These are phyloP conservation scores for Amblyteles armatorius DNA, from an alignment of 2,888 invertebrate species.

Conservation along the genomic window DNA sequence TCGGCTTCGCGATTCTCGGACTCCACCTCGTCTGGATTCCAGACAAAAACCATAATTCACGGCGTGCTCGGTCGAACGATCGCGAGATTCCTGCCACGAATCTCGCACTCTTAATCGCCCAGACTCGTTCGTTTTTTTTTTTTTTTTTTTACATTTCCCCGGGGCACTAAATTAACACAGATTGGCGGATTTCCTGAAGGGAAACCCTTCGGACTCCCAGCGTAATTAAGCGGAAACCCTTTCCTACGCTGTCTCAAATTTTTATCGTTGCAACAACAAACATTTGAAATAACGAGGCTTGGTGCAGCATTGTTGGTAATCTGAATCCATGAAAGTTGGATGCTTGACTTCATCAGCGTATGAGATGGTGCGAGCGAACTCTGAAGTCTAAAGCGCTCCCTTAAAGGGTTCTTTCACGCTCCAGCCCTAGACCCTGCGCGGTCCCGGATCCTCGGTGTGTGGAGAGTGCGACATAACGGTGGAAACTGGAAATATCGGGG, in stretches of 20 bases:
- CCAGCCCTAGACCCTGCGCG: neutral
- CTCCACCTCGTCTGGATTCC: neutral
- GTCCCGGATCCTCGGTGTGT: neutral
- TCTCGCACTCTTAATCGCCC: neutral
- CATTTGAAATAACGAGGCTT: no score
- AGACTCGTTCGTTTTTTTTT: neutral
- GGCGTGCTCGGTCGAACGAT: neutral
- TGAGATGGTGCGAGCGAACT: slow-evolving; percentile 7
- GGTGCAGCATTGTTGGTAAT: no score
- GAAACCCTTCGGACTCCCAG: neutral
- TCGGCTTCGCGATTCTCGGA: neutral
- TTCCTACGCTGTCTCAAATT: no score
- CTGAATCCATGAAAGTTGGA: neutral
- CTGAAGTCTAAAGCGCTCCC: neutral
- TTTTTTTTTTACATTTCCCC: neutral
- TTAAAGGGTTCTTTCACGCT: neutral
- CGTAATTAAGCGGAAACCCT: no score
- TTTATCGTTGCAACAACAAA: no score
- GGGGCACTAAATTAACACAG: neutral
- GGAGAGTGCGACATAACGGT: neutral
- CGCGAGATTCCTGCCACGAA: neutral
- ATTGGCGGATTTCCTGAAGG: neutral
- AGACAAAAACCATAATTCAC: neutral
- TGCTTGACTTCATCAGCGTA: slow-evolving; percentile 11
- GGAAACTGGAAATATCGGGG: neutral